Percentiles rank a stretch among this genome's conserved stretches.
Evolutionary conservation across 2,888 invertebrate genomes (phyloP).

Genomic region (Oxycera nigricornis): DNA sequence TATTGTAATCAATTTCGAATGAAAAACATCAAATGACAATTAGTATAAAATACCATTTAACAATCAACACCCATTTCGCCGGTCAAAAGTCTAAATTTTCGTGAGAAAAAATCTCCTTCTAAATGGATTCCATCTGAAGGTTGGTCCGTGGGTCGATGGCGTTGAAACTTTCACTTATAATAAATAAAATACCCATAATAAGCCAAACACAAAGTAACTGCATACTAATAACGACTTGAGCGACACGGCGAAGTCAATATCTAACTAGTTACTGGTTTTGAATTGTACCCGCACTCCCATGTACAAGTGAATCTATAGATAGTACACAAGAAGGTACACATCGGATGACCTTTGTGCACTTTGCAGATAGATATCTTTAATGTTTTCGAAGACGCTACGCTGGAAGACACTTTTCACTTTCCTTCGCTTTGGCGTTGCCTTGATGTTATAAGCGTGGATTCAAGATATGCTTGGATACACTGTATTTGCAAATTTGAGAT

Average conservation of each 20-base stretch:
- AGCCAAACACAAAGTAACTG: conserved; percentile 18
- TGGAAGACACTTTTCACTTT: conserved; percentile 40
- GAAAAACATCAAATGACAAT: too few species aligned
- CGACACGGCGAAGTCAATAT: neutral
- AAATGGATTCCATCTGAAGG: neutral
- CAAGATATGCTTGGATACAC: too few species aligned
- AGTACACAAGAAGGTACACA: conserved; percentile 10
- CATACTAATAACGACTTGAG: neutral
- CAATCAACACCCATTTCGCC: neutral
- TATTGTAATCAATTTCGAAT: too few species aligned
- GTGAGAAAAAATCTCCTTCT: neutral
- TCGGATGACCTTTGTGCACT: conserved; percentile 38
- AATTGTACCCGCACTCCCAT: neutral
- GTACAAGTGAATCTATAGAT: neutral
- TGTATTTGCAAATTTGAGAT: too few species aligned
- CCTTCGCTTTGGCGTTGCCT: conserved; percentile 14
- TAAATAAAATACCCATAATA: conserved; percentile 23
- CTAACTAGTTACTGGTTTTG: conserved; percentile 19
- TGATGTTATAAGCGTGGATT: conserved; percentile 2
- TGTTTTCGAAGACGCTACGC: neutral
- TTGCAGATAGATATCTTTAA: neutral
- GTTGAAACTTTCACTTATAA: conserved; percentile 21
- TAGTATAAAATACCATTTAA: neutral
- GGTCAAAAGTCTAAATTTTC: conserved; percentile 4
- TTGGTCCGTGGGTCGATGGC: neutral